A percentile compares a stretch with the other conserved stretches of the same genome.
phyloP scores from a whole-genome alignment of 2,888 invertebrate genomes.

The Cryptophagus acutangulus region DNA sequence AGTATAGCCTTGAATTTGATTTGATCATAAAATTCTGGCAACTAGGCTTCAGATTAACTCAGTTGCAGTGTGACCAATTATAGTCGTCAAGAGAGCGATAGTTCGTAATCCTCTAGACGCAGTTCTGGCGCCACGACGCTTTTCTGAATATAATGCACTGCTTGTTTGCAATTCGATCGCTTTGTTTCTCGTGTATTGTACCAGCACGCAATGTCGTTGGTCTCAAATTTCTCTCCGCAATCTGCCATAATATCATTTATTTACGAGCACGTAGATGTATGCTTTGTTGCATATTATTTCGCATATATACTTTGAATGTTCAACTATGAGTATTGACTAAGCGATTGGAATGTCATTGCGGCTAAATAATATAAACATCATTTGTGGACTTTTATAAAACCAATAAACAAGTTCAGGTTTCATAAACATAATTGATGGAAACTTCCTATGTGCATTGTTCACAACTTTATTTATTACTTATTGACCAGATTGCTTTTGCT shows the following conservation, averaged over 20 bases:
- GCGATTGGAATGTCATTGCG: background rate
- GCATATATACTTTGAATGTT: no score
- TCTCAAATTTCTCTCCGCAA: no score
- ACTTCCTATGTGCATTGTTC: no score
- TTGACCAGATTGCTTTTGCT: background rate
- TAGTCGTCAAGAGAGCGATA: conserved; percentile 1
- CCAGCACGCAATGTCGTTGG: conserved; percentile 24
- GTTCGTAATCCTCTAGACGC: conserved; percentile 6
- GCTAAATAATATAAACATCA: no score
- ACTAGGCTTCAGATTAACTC: conserved; percentile 2
- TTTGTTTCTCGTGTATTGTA: conserved; percentile 21
- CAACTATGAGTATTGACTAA: conserved; percentile 9
- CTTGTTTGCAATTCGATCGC: conserved; percentile 17
- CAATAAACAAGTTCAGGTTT: no score
- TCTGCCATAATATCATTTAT: no score
- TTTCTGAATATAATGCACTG: conserved; percentile 6
- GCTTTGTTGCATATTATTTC: background rate
- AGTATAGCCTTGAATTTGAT: no score
- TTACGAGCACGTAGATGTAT: background rate
- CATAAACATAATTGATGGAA: no score
- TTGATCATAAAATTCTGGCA: no score
- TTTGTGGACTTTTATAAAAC: no score
- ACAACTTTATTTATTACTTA: background rate
- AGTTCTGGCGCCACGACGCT: conserved; percentile 16
- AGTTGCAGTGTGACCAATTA: conserved; percentile 6